Percentiles rank a stretch among this genome's conserved stretches.
phyloP scores from a whole-genome alignment of 2,888 invertebrate species.

The Lacanobia oleracea region DNA sequence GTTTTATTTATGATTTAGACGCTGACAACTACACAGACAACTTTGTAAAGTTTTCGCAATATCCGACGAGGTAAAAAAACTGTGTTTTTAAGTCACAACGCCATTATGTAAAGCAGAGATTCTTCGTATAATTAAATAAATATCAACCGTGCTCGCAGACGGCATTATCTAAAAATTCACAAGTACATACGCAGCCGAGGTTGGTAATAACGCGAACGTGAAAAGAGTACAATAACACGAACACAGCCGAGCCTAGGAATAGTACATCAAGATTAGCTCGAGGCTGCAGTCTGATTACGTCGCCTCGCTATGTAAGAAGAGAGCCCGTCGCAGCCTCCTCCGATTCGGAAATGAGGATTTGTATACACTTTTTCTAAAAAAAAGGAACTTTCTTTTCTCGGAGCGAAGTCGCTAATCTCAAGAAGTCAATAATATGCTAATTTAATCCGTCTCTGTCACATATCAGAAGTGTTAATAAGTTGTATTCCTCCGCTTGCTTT shows the following conservation, averaged over 20 bases:
- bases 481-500: constrained; percentile 30
- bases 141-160: constrained; percentile 52
- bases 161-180: constrained; percentile 50
- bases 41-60: constrained; percentile 77
- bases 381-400: constrained; percentile 56
- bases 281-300: constrained; percentile 86
- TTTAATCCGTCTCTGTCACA: constrained; percentile 57
- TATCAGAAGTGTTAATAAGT: constrained; percentile 58
- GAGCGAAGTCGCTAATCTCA: constrained; percentile 56
- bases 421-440: constrained; percentile 66
- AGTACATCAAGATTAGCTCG: constrained; percentile 87
- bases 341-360: constrained; percentile 80
- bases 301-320: constrained; percentile 82
- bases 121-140: constrained; percentile 71
- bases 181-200: constrained; percentile 60
- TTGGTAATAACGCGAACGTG: constrained; percentile 74
- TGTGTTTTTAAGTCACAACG: constrained; percentile 73
- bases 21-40: constrained; percentile 82
- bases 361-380: constrained; percentile 68
- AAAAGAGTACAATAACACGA: constrained; percentile 83
- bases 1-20: constrained; percentile 88
- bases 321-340: constrained; percentile 77
- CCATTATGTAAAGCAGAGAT: constrained; percentile 72
- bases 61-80: constrained; percentile 72
- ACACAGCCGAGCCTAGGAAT: constrained; percentile 78